Percentiles rank a stretch among this genome's conserved stretches.
phyloP scores from a whole-genome alignment of 2,888 invertebrate species.

The Rosalia funebris region DNA sequence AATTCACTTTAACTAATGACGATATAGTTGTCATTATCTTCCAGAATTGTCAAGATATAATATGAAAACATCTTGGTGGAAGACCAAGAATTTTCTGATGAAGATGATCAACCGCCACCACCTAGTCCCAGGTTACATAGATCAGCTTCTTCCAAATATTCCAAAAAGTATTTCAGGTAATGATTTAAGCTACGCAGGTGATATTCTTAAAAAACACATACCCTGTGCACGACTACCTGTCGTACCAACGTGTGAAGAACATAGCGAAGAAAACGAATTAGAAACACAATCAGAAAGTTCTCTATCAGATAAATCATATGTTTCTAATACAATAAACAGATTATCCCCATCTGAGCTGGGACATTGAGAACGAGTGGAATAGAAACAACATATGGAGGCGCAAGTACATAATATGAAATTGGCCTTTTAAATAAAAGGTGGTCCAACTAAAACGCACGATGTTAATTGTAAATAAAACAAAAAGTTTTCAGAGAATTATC shows the following conservation, averaged over 20 bases:
- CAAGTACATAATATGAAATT: conserved; percentile 77
- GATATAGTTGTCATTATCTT: no score
- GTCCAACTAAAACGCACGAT: no score
- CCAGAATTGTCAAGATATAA: no score
- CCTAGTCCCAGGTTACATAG: conserved; percentile 81
- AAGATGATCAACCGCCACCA: conserved; percentile 73
- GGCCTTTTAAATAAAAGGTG: no score
- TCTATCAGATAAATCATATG: conserved; percentile 51
- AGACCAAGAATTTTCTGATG: conserved; percentile 56
- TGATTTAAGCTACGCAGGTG: conserved; percentile 47
- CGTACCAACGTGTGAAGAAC: conserved; percentile 56
- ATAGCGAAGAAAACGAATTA: conserved; percentile 58
- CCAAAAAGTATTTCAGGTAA: conserved; percentile 63
- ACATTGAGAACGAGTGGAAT: conserved; percentile 69
- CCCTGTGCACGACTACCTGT: conserved; percentile 61
- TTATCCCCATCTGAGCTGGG: conserved; percentile 62
- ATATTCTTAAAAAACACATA: conserved; percentile 52
- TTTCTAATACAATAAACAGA: conserved; percentile 37
- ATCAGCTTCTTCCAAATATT: conserved; percentile 65
- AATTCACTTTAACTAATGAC: no score
- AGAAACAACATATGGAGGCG: conserved; percentile 70
- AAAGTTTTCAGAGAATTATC: no score
- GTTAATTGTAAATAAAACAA: no score
- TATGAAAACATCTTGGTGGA: no score
- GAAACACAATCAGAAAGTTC: conserved; percentile 54